Percentiles rank a stretch among this genome's conserved stretches.
phyloP scores from a whole-genome alignment of 2,113 vertebrate species.

The Phoenicopterus ruber region DNA sequence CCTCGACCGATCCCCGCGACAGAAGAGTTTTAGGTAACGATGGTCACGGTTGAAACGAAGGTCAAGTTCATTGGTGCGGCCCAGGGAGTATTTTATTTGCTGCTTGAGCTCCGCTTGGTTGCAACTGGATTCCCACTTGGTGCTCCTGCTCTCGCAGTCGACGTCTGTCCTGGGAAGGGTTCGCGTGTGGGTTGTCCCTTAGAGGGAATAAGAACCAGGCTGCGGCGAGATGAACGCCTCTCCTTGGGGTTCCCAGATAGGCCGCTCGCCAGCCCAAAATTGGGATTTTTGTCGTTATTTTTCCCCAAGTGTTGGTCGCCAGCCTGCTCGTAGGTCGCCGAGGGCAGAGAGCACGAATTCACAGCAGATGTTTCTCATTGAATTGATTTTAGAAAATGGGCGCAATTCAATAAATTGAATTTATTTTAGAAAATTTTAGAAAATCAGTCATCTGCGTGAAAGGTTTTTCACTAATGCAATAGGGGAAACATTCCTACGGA shows the following conservation, averaged over 20 bases:
- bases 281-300: no score
- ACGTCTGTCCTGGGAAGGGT: background rate
- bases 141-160: background rate
- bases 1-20: background rate
- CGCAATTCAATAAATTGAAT: no score
- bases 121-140: background rate
- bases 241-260: no score
- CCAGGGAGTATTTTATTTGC: background rate
- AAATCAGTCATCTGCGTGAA: background rate
- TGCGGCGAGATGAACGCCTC: rapidly evolving
- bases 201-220: background rate
- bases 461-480: background rate
- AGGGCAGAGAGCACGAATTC: background rate
- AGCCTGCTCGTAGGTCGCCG: background rate
- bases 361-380: background rate
- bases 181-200: background rate
- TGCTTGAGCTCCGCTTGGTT: background rate
- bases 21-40: background rate
- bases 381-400: background rate
- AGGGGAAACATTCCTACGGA: background rate
- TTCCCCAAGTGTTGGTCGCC: background rate
- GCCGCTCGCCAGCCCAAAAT: background rate
- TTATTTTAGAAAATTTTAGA: background rate
- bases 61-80: no score
- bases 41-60: background rate